Evolutionary conservation across 2,113 vertebrate species (phyloP).

Genomic region (Gavia stellata): DNA sequence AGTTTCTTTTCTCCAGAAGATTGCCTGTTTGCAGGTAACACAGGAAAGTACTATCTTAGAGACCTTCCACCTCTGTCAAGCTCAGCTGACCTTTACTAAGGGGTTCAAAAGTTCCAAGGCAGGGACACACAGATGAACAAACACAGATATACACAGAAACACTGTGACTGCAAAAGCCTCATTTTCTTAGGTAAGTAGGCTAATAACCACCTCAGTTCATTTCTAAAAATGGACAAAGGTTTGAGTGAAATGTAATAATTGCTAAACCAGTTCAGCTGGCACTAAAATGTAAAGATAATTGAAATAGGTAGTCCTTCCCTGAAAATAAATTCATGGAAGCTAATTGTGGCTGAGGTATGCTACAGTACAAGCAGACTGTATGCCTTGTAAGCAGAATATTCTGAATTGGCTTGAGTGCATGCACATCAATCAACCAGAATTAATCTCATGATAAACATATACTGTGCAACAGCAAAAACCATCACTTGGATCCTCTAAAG

Average conservation of each 20-base stretch:
- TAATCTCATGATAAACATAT: slow-evolving; percentile 44
- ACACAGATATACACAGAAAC: neutral
- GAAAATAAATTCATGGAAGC: neutral
- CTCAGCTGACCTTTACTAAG: neutral
- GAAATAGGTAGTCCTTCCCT: neutral
- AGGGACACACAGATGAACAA: neutral
- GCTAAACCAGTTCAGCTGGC: neutral
- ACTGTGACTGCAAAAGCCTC: neutral
- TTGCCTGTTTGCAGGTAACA: neutral
- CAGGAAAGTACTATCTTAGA: neutral
- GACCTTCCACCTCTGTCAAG: neutral
- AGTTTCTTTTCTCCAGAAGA: neutral
- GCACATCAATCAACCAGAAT: slow-evolving; percentile 38
- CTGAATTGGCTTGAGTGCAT: neutral
- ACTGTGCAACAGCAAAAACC: neutral
- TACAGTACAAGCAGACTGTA: neutral
- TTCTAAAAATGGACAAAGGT: neutral
- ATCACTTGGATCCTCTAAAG: neutral
- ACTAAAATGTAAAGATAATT: neutral
- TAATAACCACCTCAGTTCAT: neutral
- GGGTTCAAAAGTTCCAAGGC: neutral
- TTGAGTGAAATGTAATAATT: neutral
- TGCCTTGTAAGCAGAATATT: neutral
- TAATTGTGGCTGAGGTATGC: neutral
- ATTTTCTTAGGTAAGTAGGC: neutral